phyloP scores from a whole-genome alignment of 2,888 invertebrate species.

The Melipona bicolor region DNA sequence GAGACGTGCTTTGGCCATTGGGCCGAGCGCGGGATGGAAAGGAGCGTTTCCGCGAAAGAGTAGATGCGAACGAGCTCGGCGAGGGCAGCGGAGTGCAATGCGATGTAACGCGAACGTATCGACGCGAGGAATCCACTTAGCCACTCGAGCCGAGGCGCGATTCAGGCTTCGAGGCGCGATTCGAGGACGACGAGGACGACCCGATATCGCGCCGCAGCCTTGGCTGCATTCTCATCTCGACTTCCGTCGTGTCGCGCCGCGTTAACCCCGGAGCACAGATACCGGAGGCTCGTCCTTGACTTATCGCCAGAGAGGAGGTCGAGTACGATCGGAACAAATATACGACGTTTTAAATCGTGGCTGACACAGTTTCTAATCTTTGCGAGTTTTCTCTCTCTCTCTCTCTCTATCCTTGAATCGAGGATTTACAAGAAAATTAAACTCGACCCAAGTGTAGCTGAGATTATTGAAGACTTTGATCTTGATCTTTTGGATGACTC shows the following conservation, averaged over 20 bases:
- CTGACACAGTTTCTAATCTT: too few relatives aligned
- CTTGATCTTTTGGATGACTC: too few relatives aligned
- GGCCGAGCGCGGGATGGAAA: neutral
- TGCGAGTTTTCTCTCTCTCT: too few relatives aligned
- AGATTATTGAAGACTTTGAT: too few relatives aligned
- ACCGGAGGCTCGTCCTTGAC: conserved; percentile 36
- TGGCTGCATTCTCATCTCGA: conserved; percentile 43
- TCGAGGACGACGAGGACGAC: conserved; percentile 4
- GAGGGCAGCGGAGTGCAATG: conserved; percentile 80
- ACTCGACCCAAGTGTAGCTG: too few relatives aligned
- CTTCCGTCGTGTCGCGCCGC: conserved; percentile 46
- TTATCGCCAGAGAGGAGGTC: conserved; percentile 47
- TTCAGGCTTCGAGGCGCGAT: conserved; percentile 38
- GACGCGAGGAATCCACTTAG: conserved; percentile 81
- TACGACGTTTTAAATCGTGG: too few relatives aligned
- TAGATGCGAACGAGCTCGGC: conserved; percentile 59
- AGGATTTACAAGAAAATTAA: too few relatives aligned
- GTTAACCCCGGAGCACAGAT: conserved; percentile 37
- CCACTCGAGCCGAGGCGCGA: conserved; percentile 67
- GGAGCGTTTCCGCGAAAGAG: conserved; percentile 66
- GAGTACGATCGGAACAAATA: too few relatives aligned
- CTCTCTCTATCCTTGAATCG: too few relatives aligned
- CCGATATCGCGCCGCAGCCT: conserved; percentile 41
- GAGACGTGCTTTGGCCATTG: neutral
- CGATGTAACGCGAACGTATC: conserved; percentile 77